Evolutionary conservation across 2,888 invertebrate species (phyloP), one percentile per base, ranked within the genome.

Genomic region (Rhyacophila evoluta): DNA sequence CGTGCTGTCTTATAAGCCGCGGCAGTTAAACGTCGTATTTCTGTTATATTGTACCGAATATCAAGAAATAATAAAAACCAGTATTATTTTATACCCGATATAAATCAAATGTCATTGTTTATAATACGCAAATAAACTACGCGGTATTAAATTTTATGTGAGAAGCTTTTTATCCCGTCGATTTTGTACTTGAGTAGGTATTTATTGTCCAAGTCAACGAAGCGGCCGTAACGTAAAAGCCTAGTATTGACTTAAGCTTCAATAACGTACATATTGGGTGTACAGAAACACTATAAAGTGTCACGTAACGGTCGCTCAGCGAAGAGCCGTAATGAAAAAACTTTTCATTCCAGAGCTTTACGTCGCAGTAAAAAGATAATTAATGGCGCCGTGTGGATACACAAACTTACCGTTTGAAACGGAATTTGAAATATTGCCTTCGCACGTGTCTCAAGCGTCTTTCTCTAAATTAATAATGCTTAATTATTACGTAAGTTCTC

Each of bases 241-340:
- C 55, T 55, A 55, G 25, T 55, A 25, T 55, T 55, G 55, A 55
- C 25, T 19, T 55, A 55, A 25, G 25, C 55, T 19, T 10, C 55
- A 25, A 55, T 55, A 55, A 55, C 55, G 55, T 55, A 55, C 55
- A 25, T 55, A 55, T 19, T 55, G 25, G 55, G 25, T 41, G 19
- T 55, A 55, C 19, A 55, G 25, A 12, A 25, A 55, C 55, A 55
- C 19, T 25, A 55, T 55, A 19, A 55, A 55, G 55, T 25, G 55
- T 55, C 55, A 55, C 55, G 55, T 1, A 55, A 55, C 55, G 55
- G 19, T 55, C 25, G 55, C 55, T 55, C 55, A 55, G 55, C 55
- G 19, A 55, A 55, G 6, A 15, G 4, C 4, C 0, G 25, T 55
- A 55, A 55, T 55, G 55, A 19, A 55, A 55, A 39, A 55, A 55